Evolutionary conservation across 2,797 vertebrate species (phyloP), one percentile per base, ranked within the genome.

Genomic region (Telmatherina bonti): DNA sequence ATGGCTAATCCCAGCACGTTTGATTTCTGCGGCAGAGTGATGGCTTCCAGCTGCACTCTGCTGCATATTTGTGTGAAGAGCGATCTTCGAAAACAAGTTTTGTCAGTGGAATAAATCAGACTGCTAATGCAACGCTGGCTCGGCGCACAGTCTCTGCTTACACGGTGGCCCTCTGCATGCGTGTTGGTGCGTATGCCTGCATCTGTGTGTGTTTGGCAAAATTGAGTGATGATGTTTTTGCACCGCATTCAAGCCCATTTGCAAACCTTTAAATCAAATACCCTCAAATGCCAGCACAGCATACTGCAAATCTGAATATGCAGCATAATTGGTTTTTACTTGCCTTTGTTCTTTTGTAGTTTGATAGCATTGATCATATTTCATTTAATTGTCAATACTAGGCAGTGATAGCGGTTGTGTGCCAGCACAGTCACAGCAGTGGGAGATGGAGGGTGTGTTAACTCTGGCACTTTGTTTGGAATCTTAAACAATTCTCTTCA

Each of bases 71-170:
- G 91, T 91, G 88, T 88, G 88, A 92, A 86, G 81, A 89, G 83
- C 74, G 82, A 91, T 89, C 89, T 93, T 87, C 80, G 88, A 93
- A 93, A 93, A 91, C 91, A 93, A 89, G 83, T 93, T 93, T 88
- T 92, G 87, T 90, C 84, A 79, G 88, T 81, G 84, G 86, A 85
- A 93, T 91, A 87, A 93, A 93, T 94, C 91, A 92, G 88, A 70
- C 80, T 43, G 67, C 81, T 85, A 92, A 91, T 90, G 91, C 88
- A 73, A 81, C 65, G 84, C 90, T 93, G 88, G 89, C 87, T 90
- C 77, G 79, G 86, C 85, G 81, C 79, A 12, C 70, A 72, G 79
- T 82, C 80, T 85, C 87, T 77, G 85, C 91, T 88, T 84, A 68
- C 90, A 93, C 72, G 91, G 91, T 93, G 92, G 93, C 92, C 92